phyloP scores from a whole-genome alignment of 2,113 vertebrate species.

The Pimephales promelas region DNA sequence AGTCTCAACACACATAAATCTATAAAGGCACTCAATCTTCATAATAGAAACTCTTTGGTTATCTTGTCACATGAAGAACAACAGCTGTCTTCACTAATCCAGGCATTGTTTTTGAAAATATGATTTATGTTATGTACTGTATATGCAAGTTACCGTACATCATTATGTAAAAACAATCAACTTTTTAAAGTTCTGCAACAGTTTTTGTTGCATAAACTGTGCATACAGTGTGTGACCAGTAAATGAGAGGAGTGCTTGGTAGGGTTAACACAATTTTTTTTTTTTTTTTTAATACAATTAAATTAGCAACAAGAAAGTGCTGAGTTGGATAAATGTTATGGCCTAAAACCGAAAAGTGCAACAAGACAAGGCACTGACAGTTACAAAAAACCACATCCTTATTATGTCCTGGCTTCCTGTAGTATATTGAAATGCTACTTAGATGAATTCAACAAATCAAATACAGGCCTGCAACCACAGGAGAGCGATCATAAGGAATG shows the following conservation, averaged over 20 bases:
- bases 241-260: constrained; percentile 18
- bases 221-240: neutral
- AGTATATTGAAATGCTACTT: neutral
- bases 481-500: neutral
- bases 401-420: neutral
- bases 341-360: neutral
- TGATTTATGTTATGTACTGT: neutral
- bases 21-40: neutral
- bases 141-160: constrained; percentile 24
- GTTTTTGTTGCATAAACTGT: neutral
- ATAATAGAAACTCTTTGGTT: constrained; percentile 16
- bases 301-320: neutral
- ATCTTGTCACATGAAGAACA: neutral
- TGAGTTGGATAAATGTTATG: neutral
- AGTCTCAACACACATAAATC: constrained; percentile 23
- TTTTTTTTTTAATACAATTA: neutral
- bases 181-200: neutral
- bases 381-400: neutral
- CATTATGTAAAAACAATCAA: neutral
- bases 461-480: neutral
- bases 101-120: neutral
- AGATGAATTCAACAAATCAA: neutral
- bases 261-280: neutral
- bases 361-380: neutral
- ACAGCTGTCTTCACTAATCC: neutral